These are phyloP conservation scores for Centropus unirufus DNA, from an alignment of 2,113 vertebrate genomes.

Conservation along the genomic window DNA sequence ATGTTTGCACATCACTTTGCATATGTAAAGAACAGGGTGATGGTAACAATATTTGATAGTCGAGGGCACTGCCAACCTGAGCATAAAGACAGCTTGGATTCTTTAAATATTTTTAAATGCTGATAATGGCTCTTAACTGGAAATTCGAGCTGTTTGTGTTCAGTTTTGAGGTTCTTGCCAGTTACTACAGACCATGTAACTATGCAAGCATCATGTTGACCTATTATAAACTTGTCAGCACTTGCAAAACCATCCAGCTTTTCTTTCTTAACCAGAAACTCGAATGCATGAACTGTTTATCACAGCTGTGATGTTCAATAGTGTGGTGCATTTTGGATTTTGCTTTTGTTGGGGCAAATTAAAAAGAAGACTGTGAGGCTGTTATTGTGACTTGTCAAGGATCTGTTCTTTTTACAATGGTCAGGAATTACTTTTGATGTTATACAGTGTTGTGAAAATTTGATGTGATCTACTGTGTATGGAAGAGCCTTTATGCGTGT, in stretches of 20 bases:
- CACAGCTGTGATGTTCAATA: neutral
- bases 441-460: neutral
- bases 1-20: neutral
- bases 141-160: constrained; percentile 10
- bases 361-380: neutral
- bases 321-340: neutral
- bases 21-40: constrained; percentile 7
- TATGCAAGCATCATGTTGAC: neutral
- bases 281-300: neutral
- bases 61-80: neutral
- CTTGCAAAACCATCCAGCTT: constrained; percentile 33
- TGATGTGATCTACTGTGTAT: neutral
- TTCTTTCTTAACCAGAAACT: neutral
- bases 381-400: neutral
- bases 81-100: neutral
- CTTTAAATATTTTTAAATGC: constrained; percentile 17
- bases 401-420: neutral
- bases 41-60: constrained; percentile 2
- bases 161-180: neutral
- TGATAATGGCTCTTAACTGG: constrained; percentile 10
- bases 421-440: neutral
- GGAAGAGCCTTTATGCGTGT: neutral
- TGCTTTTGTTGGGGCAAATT: neutral
- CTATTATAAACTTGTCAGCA: constrained; percentile 9
- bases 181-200: neutral